These are phyloP conservation scores for Hypsopygia costalis DNA, from an alignment of 2,888 invertebrate genomes.

Conservation along the genomic window DNA sequence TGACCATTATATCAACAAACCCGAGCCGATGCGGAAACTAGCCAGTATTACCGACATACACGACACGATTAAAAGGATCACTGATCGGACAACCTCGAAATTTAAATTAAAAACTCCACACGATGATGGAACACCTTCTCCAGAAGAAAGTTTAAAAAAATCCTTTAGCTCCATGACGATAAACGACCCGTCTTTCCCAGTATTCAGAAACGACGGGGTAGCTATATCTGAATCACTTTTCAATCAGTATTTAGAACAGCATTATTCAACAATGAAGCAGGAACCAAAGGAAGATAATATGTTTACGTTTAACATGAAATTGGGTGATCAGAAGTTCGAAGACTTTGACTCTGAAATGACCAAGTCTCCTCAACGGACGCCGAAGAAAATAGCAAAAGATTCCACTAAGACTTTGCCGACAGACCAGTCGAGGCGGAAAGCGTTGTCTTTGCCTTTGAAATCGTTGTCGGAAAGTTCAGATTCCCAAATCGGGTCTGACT, in stretches of 20 bases:
- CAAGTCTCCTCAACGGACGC: conserved; percentile 64
- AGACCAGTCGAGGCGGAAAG: conserved; percentile 73
- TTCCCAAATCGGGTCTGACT: conserved; percentile 48
- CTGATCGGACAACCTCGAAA: conserved; percentile 79
- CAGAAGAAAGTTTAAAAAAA: conserved; percentile 45
- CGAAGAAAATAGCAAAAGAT: conserved; percentile 61
- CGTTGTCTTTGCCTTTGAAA: conserved; percentile 87
- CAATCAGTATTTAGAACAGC: conserved; percentile 84
- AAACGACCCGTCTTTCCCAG: conserved; percentile 88
- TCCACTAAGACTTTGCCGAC: conserved; percentile 43
- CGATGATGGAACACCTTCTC: conserved; percentile 45
- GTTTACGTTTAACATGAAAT: conserved; percentile 60
- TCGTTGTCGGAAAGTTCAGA: conserved; percentile 77
- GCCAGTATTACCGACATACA: conserved; percentile 84
- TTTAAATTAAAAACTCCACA: conserved; percentile 62
- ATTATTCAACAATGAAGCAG: conserved; percentile 79
- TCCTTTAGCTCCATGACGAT: conserved; percentile 84
- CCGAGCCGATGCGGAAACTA: conserved; percentile 63
- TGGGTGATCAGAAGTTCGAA: conserved; percentile 64
- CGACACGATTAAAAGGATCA: conserved; percentile 79
- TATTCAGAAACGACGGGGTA: conserved; percentile 87
- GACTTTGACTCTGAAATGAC: conserved; percentile 71
- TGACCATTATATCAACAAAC: conserved; percentile 73
- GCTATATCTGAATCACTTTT: conserved; percentile 86
- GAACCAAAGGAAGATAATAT: conserved; percentile 68